Percentiles rank a stretch among this genome's conserved stretches.
Evolutionary conservation across 1,140 invertebrate genomes (phyloP).

Genomic region (Drosophila sp.): DNA sequence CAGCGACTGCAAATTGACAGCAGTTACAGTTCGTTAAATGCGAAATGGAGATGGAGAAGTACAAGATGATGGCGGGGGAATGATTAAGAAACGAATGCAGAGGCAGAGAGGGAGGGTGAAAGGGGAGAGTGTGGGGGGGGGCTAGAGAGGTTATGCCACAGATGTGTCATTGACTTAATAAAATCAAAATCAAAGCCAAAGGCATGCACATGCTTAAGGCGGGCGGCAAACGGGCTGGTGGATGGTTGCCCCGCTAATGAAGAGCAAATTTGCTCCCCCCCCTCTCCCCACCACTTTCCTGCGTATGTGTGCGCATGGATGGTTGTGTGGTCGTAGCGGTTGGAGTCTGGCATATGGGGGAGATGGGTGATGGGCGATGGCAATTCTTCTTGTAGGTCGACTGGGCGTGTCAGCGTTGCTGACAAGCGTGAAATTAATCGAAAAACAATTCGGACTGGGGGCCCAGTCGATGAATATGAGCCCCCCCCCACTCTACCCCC

Average conservation of each 20-base stretch:
- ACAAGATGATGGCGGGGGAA: conserved; percentile 1
- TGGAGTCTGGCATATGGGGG: neutral
- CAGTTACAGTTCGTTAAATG: conserved; percentile 81
- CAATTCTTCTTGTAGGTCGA: conserved; percentile 22
- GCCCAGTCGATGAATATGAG: conserved; percentile 33
- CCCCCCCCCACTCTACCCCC: conserved; percentile 1
- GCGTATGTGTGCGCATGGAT: neutral
- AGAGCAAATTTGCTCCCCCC: conserved; percentile 69
- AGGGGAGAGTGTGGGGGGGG: neutral
- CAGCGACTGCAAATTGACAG: conserved; percentile 80
- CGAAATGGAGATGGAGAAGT: conserved; percentile 42
- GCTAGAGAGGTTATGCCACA: conserved; percentile 59
- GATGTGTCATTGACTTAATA: conserved; percentile 82
- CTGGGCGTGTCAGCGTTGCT: conserved; percentile 74
- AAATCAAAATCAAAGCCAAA: conserved; percentile 81
- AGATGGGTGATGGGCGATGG: neutral
- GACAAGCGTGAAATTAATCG: conserved; percentile 82
- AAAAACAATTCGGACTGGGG: conserved; percentile 70
- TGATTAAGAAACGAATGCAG: conserved; percentile 16
- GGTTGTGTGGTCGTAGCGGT: conserved; percentile 2
- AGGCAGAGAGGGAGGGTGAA: conserved; percentile 1
- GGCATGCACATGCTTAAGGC: conserved; percentile 72
- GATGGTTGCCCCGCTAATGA: conserved; percentile 59
- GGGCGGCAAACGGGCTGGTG: neutral
- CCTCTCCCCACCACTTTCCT: neutral